Percentiles rank a stretch among this genome's conserved stretches.
These are phyloP conservation scores for Autographa gamma DNA, from an alignment of 2,888 invertebrate species.

Conservation along the genomic window DNA sequence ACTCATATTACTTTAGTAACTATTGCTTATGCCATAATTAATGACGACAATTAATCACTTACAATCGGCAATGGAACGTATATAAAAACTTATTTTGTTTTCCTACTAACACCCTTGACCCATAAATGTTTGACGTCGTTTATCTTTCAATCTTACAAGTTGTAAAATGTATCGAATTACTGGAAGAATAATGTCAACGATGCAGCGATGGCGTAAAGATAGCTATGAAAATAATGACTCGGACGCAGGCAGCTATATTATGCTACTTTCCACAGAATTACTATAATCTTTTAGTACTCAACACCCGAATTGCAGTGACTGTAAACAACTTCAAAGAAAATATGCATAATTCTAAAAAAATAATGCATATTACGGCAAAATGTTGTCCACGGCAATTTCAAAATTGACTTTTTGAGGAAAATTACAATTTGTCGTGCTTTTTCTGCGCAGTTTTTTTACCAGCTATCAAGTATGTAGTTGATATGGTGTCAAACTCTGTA, in stretches of 20 bases:
- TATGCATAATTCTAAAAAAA: background rate
- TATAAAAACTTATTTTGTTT: constrained; percentile 33
- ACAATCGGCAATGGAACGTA: constrained; percentile 13
- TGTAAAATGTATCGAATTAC: constrained; percentile 69
- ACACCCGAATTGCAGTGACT: constrained; percentile 26
- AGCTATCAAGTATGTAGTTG: background rate
- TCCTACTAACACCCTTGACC: constrained; percentile 55
- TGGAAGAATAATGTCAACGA: constrained; percentile 35
- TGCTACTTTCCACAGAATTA: constrained; percentile 43
- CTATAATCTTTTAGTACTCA: constrained; percentile 34
- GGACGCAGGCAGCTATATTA: constrained; percentile 27
- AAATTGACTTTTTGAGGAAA: background rate
- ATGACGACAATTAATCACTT: constrained; percentile 39
- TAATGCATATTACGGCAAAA: background rate
- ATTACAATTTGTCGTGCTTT: background rate
- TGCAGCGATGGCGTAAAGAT: constrained; percentile 53
- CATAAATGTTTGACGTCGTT: constrained; percentile 65
- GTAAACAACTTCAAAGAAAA: constrained; percentile 15
- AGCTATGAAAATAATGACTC: constrained; percentile 49
- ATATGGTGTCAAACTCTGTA: background rate
- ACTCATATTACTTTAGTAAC: constrained; percentile 30
- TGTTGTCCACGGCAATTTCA: background rate
- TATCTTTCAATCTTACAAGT: constrained; percentile 67
- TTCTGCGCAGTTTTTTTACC: background rate
- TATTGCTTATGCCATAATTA: constrained; percentile 23